A percentile compares a stretch with the other conserved stretches of the same genome.
phyloP scores from a whole-genome alignment of 2,888 invertebrate genomes.

The Macrosiphum euphorbiae region DNA sequence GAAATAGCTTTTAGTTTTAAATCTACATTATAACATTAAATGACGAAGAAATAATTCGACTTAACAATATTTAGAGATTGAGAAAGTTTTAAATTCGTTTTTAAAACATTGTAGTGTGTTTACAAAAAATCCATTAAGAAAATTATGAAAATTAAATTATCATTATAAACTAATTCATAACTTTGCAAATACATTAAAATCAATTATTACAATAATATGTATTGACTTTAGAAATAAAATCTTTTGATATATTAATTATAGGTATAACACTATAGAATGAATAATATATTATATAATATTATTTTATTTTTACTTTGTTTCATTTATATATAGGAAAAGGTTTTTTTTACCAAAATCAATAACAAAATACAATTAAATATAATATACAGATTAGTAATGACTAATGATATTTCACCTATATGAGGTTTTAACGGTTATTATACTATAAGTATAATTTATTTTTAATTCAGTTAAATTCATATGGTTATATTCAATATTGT shows the following conservation, averaged over 20 bases:
- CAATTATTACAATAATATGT: neutral
- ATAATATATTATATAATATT: neutral
- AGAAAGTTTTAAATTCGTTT: constrained; percentile 30
- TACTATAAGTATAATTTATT: neutral
- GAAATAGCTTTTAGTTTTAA: constrained; percentile 26
- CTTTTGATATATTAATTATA: neutral
- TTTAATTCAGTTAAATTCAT: neutral
- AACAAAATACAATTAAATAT: neutral
- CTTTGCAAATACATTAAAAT: neutral
- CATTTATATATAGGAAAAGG: neutral
- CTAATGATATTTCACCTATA: neutral
- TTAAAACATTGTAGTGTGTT: neutral
- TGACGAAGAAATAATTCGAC: neutral
- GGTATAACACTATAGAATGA: neutral
- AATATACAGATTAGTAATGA: neutral
- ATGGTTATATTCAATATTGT: neutral
- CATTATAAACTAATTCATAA: neutral
- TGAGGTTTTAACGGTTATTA: neutral
- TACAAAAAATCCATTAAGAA: neutral
- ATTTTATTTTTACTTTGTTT: neutral
- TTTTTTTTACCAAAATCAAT: neutral
- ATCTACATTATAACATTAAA: neutral
- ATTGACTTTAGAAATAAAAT: neutral
- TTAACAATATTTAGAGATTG: neutral
- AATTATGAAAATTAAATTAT: neutral